Percentiles rank a stretch among this genome's conserved stretches.
Conservation (phyloP, 2,797 vertebrate species). For the Ataeniobius toweri region DNA sequence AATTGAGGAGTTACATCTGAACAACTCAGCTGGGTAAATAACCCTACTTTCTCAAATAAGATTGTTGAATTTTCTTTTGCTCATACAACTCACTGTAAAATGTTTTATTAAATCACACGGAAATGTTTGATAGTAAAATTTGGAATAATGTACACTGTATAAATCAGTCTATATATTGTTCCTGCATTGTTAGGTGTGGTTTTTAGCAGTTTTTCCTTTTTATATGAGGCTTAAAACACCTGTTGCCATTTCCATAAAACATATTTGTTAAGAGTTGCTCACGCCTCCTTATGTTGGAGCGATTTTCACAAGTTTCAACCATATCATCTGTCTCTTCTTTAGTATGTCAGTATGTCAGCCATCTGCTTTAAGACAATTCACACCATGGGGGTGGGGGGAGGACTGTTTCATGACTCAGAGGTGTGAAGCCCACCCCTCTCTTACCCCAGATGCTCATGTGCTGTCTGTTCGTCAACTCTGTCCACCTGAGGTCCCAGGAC, state of each 20-base stretch:
- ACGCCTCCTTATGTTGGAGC: conserved; percentile 66
- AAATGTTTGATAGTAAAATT: background rate
- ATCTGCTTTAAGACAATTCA: conserved; percentile 71
- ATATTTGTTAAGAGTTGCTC: conserved; percentile 47
- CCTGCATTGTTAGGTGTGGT: background rate
- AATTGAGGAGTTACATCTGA: too few relatives aligned
- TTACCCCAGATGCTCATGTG: conserved; percentile 6
- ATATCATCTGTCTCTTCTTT: conserved; percentile 60
- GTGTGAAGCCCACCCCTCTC: conserved; percentile 63
- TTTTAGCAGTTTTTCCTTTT: background rate
- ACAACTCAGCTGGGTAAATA: background rate
- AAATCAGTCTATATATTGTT: background rate
- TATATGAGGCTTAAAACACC: conserved; percentile 36
- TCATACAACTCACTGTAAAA: background rate
- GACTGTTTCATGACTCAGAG: conserved; percentile 67
- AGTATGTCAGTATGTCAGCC: conserved; percentile 69
- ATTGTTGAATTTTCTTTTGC: background rate
- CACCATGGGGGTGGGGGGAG: conserved; percentile 36
- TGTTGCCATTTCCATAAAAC: conserved; percentile 54
- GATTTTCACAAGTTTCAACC: conserved; percentile 67
- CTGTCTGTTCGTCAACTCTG: conserved; percentile 54
- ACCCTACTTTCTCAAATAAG: background rate
- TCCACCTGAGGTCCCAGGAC: conserved; percentile 80
- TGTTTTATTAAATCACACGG: background rate
- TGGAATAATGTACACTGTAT: background rate